A percentile compares a stretch with the other conserved stretches of the same genome.
phyloP scores from a whole-genome alignment of 1,140 invertebrate species.

The Pogonomyrmex barbatus region DNA sequence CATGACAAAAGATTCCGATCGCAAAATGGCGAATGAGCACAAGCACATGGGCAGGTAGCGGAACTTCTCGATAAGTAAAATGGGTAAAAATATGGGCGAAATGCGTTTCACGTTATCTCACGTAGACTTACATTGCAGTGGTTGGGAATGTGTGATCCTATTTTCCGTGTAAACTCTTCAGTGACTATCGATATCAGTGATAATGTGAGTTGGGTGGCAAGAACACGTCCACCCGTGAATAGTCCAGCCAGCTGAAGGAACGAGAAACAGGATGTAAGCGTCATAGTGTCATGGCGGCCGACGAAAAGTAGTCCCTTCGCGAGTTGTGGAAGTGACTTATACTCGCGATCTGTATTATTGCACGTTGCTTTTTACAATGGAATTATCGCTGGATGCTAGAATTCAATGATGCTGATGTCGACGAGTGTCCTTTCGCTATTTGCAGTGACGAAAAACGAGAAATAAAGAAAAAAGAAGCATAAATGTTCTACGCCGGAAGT shows the following conservation, averaged over 20 bases:
- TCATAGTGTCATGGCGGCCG: slow-evolving; percentile 3
- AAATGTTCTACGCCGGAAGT: not conserved
- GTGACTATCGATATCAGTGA: not conserved
- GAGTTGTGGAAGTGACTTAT: too few relatives aligned
- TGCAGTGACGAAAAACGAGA: too few relatives aligned
- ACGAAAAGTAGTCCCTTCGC: slow-evolving; percentile 39
- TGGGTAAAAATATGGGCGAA: not conserved
- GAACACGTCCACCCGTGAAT: not conserved
- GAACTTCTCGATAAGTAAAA: not conserved
- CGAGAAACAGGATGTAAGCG: not conserved
- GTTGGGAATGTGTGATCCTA: not conserved
- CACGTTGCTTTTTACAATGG: not conserved
- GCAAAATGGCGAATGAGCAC: slow-evolving; percentile 38
- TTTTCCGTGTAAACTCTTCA: not conserved
- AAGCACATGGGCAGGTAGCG: not conserved
- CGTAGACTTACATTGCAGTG: slow-evolving; percentile 15
- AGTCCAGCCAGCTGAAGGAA: slow-evolving; percentile 4
- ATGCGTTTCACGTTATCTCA: not conserved
- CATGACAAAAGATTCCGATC: not conserved
- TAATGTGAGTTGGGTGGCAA: not conserved
- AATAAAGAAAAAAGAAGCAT: not conserved
- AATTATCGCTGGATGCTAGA: not conserved
- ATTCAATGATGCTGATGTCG: not conserved
- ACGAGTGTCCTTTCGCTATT: not conserved
- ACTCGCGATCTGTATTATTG: not conserved